phyloP scores from a whole-genome alignment of 1,140 invertebrate species.

The Acromyrmex echinatior region DNA sequence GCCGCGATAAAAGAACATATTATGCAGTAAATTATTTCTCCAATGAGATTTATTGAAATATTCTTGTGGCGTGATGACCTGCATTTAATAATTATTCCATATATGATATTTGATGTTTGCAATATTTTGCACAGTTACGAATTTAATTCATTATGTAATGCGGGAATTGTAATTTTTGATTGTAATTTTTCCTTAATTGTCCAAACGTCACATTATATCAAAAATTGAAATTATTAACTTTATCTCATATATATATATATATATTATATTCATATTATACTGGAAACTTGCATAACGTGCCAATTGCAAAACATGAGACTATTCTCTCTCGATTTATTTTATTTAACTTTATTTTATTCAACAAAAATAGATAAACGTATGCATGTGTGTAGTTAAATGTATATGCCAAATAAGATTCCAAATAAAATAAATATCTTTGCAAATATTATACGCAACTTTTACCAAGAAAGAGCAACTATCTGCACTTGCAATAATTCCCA shows the following conservation, averaged over 20 bases:
- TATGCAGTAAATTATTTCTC: slow-evolving; percentile 63
- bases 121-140: slow-evolving; percentile 1
- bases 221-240: slow-evolving; percentile 15
- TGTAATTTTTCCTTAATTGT: slow-evolving; percentile 1
- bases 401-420: background rate
- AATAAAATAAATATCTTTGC: background rate
- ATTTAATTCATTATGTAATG: background rate
- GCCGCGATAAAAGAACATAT: slow-evolving; percentile 66
- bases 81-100: slow-evolving; percentile 64
- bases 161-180: background rate
- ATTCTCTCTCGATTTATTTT: background rate
- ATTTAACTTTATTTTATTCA: background rate
- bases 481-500: slow-evolving; percentile 48
- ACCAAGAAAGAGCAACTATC: background rate
- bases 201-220: background rate
- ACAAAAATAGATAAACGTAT: background rate
- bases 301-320: background rate
- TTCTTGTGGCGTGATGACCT: slow-evolving; percentile 56
- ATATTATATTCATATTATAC: background rate
- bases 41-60: slow-evolving; percentile 61
- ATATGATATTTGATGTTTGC: background rate
- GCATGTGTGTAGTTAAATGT: background rate
- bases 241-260: background rate
- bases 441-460: background rate
- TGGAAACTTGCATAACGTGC: background rate